phyloP scores from a whole-genome alignment of 2,888 invertebrate genomes.

The Lordiphosa fenestrarum region DNA sequence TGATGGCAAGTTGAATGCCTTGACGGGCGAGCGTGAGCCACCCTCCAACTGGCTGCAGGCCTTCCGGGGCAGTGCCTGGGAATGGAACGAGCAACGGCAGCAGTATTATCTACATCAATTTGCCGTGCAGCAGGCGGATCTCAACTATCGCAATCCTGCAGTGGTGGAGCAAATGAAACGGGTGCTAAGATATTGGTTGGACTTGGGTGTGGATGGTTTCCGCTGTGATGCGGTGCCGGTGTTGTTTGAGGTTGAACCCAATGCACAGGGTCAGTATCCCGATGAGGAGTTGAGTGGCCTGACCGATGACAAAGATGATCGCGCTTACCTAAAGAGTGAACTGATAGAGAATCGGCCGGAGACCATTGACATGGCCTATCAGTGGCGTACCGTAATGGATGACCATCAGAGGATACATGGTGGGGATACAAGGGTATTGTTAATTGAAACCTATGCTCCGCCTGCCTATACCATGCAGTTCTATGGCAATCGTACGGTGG shows the following conservation, averaged over 20 bases:
- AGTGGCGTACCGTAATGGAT: conserved; percentile 85
- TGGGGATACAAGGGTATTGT: conserved; percentile 81
- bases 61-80: conserved; percentile 84
- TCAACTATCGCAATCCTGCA: conserved; percentile 83
- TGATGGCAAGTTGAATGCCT: conserved; percentile 81
- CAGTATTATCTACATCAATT: conserved; percentile 86
- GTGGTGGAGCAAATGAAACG: conserved; percentile 82
- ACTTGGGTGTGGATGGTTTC: conserved; percentile 91
- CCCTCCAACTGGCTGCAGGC: conserved; percentile 77
- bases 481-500: conserved; percentile 81
- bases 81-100: conserved; percentile 82
- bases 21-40: conserved; percentile 57
- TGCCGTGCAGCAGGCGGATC: conserved; percentile 83
- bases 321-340: conserved; percentile 82
- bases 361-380: conserved; percentile 85
- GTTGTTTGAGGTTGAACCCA: conserved; percentile 73
- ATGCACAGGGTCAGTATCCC: conserved; percentile 82
- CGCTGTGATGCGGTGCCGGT: conserved; percentile 87
- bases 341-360: conserved; percentile 83
- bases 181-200: conserved; percentile 89
- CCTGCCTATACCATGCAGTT: conserved; percentile 82
- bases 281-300: conserved; percentile 81
- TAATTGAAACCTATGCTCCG: conserved; percentile 84
- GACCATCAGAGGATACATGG: conserved; percentile 80
- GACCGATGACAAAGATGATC: conserved; percentile 80